A percentile compares a stretch with the other conserved stretches of the same genome.
These are phyloP conservation scores for Stenotaenia linearis DNA, from an alignment of 2,888 invertebrate species.

Conservation along the genomic window DNA sequence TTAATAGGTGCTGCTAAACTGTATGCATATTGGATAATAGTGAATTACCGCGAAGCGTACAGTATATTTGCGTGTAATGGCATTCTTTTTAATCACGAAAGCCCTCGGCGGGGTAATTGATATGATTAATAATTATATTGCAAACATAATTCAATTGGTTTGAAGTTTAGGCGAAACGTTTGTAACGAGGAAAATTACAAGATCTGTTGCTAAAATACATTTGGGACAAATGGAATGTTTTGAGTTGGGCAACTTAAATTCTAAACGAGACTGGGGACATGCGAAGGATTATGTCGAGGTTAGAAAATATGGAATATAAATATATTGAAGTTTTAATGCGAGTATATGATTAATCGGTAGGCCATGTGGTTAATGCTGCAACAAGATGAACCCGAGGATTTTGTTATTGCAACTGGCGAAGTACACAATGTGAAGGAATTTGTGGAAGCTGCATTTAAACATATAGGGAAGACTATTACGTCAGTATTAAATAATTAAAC, in stretches of 20 bases:
- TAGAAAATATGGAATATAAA: neutral
- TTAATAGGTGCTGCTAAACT: constrained; percentile 83
- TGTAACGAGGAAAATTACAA: constrained; percentile 95
- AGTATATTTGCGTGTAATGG: constrained; percentile 94
- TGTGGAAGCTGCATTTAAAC: constrained; percentile 81
- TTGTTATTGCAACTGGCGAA: constrained; percentile 94
- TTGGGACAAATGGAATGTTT: constrained; percentile 76
- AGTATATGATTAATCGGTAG: constrained; percentile 50
- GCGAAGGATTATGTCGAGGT: constrained; percentile 93
- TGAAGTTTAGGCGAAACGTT: constrained; percentile 80
- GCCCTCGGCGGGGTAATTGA: constrained; percentile 68
- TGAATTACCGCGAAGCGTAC: constrained; percentile 93
- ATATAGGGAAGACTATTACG: constrained; percentile 68
- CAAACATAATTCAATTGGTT: neutral
- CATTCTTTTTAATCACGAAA: constrained; percentile 93
- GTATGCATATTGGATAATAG: constrained; percentile 92
- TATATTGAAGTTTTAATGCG: neutral
- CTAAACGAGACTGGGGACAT: constrained; percentile 97
- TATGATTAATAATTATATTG: neutral
- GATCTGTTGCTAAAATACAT: constrained; percentile 93
- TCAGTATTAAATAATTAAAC: too few species aligned
- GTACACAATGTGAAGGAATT: constrained; percentile 94
- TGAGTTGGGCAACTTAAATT: constrained; percentile 90
- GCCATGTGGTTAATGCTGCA: constrained; percentile 99
- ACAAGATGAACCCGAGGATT: constrained; percentile 83